Base-by-base conservation (phyloP, 2,888 invertebrate genomes). In the Spodoptera exigua region DNA sequence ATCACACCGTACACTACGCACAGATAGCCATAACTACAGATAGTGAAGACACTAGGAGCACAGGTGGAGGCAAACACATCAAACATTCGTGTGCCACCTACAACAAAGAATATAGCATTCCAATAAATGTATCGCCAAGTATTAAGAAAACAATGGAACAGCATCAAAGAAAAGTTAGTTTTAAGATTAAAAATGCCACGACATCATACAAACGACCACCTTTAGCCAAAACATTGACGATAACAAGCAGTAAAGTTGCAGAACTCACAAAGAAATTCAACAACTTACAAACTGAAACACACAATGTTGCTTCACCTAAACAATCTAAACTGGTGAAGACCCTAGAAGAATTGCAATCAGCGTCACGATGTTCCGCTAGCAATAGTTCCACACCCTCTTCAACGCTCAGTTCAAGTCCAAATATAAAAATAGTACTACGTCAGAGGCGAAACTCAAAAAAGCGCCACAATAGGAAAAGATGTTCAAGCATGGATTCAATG, bases 231-330 rank as follows among this genome's bases (percentile, higher is more conserved):
- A 92, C 93, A 35, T 89, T 95, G 83, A 93, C 94, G 5, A 89
- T 95, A 66, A 87, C 91, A 12, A 91, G 94, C 62, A 96, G 91
- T 75, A 95, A 95, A 84, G 97, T 97, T 35, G 95, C 96, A 45
- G 95, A 96, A 82, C 85, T 97, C 59, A 96, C 96, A 0, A 95
- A 95, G 69, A 96, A 96, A 80, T 97, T 96, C 79, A 96, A 97
- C 81, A 95, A 96, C 82, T 91, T 96, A 78, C 94, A 95, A 65
- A 89, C 83, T 51, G 94, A 95, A 71, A 89, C 92, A 70, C 84
- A 80, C 27, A 27, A 27, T 58, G 84, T 84, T 43, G 85, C 85
- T 3, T 80, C 95, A 7, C 82, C 95, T 39, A 95, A 95, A 69
- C 95, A 95, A 79, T 92, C 95, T 4, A 95, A 95, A 84, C 90